Evolutionary conservation across 2,113 vertebrate genomes (phyloP), one percentile per base, ranked within the genome.

Genomic region (Myodes glareolus): DNA sequence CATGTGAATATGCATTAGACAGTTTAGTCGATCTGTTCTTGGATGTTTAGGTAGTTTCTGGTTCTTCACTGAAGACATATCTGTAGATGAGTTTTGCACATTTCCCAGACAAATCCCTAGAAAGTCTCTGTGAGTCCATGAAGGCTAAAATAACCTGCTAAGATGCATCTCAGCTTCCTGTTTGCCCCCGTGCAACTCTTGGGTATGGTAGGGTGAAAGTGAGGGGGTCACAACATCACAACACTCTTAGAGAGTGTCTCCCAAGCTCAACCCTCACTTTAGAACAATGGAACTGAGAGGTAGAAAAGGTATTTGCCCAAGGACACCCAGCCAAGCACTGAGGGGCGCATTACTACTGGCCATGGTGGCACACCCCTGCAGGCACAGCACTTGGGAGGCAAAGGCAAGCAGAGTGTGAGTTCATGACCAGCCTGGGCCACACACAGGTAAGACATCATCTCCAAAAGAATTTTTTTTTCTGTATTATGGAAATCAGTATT

Each of bases 71-170:
- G n/a, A n/a, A 55, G 85, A 39, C 12, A 33, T 50, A 80, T 82
- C 39, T 92, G 16, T 21, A 65, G 23, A 45, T 58, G 47, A 10
- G 6, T 27, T 96, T 91, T 92, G 11, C n/a, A 52, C 65, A 85
- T 91, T 94, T 96, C 50, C 70, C 82, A 76, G 63, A 75, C 19
- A 65, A 39, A 75, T 73, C 67, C 85, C 85, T 85, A 25, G 81
- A 97, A 39, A 36, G 86, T 52, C 65, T 90, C 39, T 77, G 17
- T 45, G 39, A 63, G 77, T 42, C 42, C 31, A 23, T 52, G 50
- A 93, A 87, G 31, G 31, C 45, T 47, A 55, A 91, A 86, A 86
- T n/a, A 52, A 50, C 25, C 65, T 50, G 3, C 73, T 58, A 50
- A 29, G 27, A 92, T 39, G 3, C 0, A 0, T 80, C 36, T 25